Conservation (phyloP, 2,797 vertebrate species). For the Mormyrus proboscirostris region DNA sequence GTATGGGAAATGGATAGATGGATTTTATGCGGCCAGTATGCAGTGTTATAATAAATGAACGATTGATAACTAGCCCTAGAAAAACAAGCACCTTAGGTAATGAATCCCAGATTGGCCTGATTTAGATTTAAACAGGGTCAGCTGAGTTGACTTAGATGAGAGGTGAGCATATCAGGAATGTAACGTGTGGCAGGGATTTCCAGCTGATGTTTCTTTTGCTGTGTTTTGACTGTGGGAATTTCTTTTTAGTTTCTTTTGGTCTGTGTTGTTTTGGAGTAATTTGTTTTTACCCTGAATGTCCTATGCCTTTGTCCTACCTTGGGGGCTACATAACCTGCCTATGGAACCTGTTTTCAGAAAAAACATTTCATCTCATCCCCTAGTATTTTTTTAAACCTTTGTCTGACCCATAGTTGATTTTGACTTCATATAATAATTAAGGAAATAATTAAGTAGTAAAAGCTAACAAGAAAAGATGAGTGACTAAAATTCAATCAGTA, state of each 20-base stretch:
- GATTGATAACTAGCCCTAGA: background rate
- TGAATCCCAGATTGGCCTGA: background rate
- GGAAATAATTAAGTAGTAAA: background rate
- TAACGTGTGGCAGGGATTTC: background rate
- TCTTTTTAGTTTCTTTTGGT: background rate
- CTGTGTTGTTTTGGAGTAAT: background rate
- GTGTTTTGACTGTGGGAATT: background rate
- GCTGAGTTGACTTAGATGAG: background rate
- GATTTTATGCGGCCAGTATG: background rate
- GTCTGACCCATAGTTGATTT: background rate
- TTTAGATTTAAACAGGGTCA: background rate
- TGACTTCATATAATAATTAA: background rate
- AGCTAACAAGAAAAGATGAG: background rate
- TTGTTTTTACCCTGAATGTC: background rate
- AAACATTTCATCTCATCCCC: background rate
- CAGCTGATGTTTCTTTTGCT: background rate
- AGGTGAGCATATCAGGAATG: background rate
- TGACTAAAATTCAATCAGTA: background rate
- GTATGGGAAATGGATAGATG: background rate
- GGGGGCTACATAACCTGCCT: background rate
- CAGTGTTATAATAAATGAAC: background rate
- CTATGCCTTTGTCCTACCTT: background rate
- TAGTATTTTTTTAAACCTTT: background rate
- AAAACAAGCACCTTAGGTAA: background rate
- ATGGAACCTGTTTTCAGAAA: background rate